These are phyloP conservation scores for Gallinago solitaria DNA, from an alignment of 2,797 vertebrate species.

Conservation along the genomic window DNA sequence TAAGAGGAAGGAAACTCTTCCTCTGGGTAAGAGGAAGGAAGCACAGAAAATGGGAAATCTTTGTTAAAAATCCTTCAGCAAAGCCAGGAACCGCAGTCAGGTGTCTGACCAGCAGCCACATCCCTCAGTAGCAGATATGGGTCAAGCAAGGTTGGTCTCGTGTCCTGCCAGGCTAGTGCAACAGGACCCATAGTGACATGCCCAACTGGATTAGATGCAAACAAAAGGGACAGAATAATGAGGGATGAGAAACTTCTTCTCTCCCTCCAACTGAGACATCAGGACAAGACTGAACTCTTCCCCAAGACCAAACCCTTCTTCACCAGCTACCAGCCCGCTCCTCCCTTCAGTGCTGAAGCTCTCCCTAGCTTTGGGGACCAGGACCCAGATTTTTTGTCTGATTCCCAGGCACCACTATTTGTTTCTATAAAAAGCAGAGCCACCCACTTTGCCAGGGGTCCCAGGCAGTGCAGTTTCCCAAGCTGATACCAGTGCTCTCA, in stretches of 20 bases:
- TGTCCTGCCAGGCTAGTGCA: background rate
- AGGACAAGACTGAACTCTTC: background rate
- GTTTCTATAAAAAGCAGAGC: background rate
- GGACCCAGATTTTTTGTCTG: background rate
- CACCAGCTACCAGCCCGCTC: accelerated
- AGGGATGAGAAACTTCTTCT: background rate
- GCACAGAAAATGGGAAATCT: background rate
- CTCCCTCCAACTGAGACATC: background rate
- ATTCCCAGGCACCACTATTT: accelerated
- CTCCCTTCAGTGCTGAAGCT: background rate
- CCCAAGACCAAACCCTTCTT: background rate
- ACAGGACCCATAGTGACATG: background rate
- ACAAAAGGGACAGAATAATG: background rate
- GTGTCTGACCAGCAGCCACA: background rate
- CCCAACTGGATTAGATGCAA: background rate
- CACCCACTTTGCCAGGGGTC: background rate
- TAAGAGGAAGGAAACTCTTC: background rate
- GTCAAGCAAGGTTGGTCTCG: background rate
- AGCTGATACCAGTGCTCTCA: background rate
- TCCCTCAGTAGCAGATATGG: background rate
- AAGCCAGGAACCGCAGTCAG: background rate
- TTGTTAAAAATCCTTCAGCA: background rate
- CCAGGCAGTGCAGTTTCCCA: background rate
- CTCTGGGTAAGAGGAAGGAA: background rate
- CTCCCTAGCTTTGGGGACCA: background rate